Base-by-base conservation (phyloP, 2,113 vertebrate species). In the Chionomys nivalis region DNA sequence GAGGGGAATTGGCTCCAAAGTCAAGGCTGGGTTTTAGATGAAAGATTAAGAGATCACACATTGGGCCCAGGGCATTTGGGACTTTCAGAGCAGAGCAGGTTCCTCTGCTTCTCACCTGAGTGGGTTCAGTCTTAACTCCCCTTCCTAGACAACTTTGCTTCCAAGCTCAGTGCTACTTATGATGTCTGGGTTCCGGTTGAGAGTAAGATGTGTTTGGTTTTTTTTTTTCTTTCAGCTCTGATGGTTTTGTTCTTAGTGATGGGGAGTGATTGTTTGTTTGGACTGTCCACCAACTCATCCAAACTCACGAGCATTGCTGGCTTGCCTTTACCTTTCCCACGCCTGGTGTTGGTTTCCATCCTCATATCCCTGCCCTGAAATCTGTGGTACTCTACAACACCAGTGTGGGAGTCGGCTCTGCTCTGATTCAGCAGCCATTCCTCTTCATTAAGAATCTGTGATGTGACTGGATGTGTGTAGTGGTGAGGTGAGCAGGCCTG, bases 281-380 rank as follows among this genome's bases (percentile, higher is more conserved):
- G 24, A 4, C 28, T 31, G 12, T 63, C 70, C n/a, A 42, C 55
- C 10, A 17, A 11, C 14, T 83, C 24, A 7, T 63, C 39, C 81
- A 76, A 63, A 61, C 6, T 61, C 33, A 8, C 28, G 17, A 63
- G 21, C 75, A 39, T 86, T 28, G 31, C 26, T 66, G 31, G 23
- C 44, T 89, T 82, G 44, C 66, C 61, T 83, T 85, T 44, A 49
- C 63, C 39, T 94, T 94, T 70, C 10, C 36, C 49, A 16, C 3
- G 3, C 70, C 11, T 92, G 89, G 55, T 63, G 36, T 52, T 49
- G 61, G 81, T 96, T 89, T 79, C n/a, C 52, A 75, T n/a, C 42
- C n/a, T 89, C 36, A 19, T 39, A 7, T 42, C n/a, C 33, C 81
- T 33, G 9, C 19, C 16, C 23, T 28, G 81, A 42, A 83, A 42